These are phyloP conservation scores for Anolis sagrei DNA, from an alignment of 2,113 vertebrate species.

Conservation along the genomic window DNA sequence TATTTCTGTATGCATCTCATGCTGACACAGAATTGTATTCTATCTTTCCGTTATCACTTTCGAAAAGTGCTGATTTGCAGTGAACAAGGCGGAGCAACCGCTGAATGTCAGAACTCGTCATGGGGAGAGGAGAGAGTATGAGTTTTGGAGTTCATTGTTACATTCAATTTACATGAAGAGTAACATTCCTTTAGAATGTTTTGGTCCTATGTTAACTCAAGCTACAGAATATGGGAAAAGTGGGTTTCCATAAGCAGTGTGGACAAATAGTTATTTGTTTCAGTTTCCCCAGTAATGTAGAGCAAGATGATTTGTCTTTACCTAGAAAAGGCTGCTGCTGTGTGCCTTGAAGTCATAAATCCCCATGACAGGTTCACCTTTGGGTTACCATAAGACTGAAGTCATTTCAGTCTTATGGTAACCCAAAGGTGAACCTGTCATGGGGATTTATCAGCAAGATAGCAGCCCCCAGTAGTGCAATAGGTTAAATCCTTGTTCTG, in stretches of 20 bases:
- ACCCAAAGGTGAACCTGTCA: no score
- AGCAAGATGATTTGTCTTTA: neutral
- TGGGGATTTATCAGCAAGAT: no score
- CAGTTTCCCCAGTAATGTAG: neutral
- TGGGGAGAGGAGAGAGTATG: neutral
- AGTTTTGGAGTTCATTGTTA: slow-evolving; percentile 1
- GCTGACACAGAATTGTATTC: slow-evolving; percentile 46
- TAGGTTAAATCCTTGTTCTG: no score
- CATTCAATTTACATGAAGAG: neutral
- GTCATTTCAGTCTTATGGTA: no score
- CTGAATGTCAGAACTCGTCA: slow-evolving; percentile 44
- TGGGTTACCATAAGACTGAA: no score
- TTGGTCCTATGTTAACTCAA: neutral
- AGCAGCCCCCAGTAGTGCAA: no score
- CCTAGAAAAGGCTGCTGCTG: no score
- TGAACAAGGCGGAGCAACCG: slow-evolving; percentile 38
- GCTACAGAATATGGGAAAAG: neutral
- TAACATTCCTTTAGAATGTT: neutral
- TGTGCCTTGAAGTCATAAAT: no score
- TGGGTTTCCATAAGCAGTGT: neutral
- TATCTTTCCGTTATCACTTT: slow-evolving; percentile 28
- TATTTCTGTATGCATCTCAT: neutral
- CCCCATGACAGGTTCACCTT: no score
- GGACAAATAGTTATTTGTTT: neutral
- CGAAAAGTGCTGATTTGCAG: slow-evolving; percentile 57